Evolutionary conservation across 2,797 vertebrate species (phyloP).

Genomic region (Rachycentron canadum): DNA sequence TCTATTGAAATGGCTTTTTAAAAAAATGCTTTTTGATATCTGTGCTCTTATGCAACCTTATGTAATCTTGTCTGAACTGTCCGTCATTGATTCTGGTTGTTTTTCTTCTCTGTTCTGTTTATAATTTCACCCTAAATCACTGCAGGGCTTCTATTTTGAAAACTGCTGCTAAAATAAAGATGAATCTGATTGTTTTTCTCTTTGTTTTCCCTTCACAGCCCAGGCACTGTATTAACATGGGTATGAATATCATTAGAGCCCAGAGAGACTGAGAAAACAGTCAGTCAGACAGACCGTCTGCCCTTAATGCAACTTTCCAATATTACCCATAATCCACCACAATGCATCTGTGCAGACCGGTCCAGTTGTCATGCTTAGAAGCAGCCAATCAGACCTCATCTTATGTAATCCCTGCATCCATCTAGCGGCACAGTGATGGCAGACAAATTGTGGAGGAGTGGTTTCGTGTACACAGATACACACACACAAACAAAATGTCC

Average conservation of each 20-base stretch:
- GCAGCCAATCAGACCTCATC: constrained; percentile 57
- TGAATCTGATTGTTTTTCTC: constrained; percentile 5
- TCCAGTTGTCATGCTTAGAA: constrained; percentile 50
- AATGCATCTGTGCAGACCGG: constrained; percentile 50
- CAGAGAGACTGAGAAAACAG: constrained; percentile 33
- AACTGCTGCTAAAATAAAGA: constrained; percentile 28
- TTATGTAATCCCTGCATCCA: constrained; percentile 73
- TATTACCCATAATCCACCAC: constrained; percentile 74
- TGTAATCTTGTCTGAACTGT: constrained; percentile 28
- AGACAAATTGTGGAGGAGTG: constrained; percentile 39
- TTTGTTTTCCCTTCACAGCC: constrained; percentile 4
- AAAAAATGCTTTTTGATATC: constrained; percentile 1
- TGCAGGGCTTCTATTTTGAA: constrained; percentile 41
- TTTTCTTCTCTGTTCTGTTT: neutral
- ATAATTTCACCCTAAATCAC: neutral
- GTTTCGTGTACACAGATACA: neutral
- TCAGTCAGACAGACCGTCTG: constrained; percentile 41
- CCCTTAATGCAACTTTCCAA: constrained; percentile 56
- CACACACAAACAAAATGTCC: neutral
- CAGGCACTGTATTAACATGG: constrained; percentile 5
- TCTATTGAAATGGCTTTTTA: neutral
- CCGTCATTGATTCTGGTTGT: neutral
- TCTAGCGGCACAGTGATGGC: constrained; percentile 17
- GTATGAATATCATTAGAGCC: constrained; percentile 38
- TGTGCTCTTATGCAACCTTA: constrained; percentile 2